phyloP scores from a whole-genome alignment of 2,113 vertebrate genomes.

The Callipepla squamata region DNA sequence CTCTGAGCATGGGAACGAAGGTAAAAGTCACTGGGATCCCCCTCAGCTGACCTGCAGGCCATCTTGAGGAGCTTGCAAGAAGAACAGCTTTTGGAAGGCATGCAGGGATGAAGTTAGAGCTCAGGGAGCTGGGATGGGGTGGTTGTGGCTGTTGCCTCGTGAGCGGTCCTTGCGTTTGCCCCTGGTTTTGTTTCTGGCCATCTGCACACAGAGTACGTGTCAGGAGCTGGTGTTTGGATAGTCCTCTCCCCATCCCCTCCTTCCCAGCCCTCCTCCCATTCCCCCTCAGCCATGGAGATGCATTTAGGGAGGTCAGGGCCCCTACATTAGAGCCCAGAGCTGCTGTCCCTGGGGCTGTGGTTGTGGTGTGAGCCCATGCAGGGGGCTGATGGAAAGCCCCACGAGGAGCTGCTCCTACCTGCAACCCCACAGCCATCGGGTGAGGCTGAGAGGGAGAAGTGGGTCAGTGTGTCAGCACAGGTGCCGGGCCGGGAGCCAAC shows the following conservation, averaged over 20 bases:
- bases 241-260: background rate
- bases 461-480: conserved; percentile 73
- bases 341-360: background rate
- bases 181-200: background rate
- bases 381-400: background rate
- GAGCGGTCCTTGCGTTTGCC: background rate
- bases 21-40: background rate
- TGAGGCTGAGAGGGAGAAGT: background rate
- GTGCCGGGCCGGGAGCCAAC: conserved; percentile 57
- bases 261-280: background rate
- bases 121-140: background rate
- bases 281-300: background rate
- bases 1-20: background rate
- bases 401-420: background rate
- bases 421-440: background rate
- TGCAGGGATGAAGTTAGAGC: background rate
- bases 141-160: background rate
- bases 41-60: background rate
- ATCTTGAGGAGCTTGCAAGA: background rate
- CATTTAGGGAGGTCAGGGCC: background rate
- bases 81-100: background rate
- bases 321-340: background rate
- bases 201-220: background rate
- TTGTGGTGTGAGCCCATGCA: background rate
- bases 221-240: no score